Evolutionary conservation across 2,113 vertebrate species (phyloP), one percentile per base, ranked within the genome.

Genomic region (Echinops telfairi): DNA sequence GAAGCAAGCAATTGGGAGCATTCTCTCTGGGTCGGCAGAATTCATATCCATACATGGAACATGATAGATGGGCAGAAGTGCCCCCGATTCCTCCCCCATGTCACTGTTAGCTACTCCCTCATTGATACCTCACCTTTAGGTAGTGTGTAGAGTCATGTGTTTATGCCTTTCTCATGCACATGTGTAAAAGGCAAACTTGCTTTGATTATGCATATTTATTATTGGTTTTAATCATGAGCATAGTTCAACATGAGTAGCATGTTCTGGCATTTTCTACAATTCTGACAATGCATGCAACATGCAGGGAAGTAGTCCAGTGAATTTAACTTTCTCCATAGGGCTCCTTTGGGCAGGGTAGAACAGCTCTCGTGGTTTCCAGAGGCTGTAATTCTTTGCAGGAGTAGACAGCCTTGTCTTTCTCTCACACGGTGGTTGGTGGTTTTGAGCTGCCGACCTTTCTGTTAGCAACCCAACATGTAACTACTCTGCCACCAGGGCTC

Each of bases 141-240:
- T 19, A 1, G 12, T 1, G 27, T 3, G 1, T 53, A 1, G 36
- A 14, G 40, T 7, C 9, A 0, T 0, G 0, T 10, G 16, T 33
- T 2, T 11, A 2, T 0, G 1, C 57, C 8, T 1, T 0, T 68
- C 3, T 7, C 29, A n/a, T 7, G 22, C 40, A 12, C 47, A 53
- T 14, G 12, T 53, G 47, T 10, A 53, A 53, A 53, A 53, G 9
- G 47, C 47, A 53, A 12, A 53, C 47, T 7, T 53, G 47, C 47
- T 53, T 53, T 53, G 47, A 53, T 53, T 10, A 14, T 53, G 12
- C 47, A 53, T 10, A 53, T 53, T 53, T 53, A 53, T 53, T 53
- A 53, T 53, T 53, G 47, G 47, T 53, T 53, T 53, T 53, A 53
- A 53, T 53, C 47, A 53, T 53, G 9, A 53, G 47, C 47, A 53